phyloP scores from a whole-genome alignment of 1,140 invertebrate genomes.

The Cotesia chilonis region DNA sequence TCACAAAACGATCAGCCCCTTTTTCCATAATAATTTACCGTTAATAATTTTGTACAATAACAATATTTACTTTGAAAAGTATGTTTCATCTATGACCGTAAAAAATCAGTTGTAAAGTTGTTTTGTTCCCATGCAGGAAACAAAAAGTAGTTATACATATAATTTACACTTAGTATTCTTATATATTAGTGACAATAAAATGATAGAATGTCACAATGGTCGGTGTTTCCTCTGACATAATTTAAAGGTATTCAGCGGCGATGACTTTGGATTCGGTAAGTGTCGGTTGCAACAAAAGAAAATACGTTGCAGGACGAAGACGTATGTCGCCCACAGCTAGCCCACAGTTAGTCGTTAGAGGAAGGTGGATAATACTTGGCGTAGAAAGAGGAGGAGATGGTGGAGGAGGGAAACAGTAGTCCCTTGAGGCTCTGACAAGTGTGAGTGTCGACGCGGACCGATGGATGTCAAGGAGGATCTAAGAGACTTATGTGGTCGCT shows the following conservation, averaged over 20 bases:
- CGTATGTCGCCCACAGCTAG: conserved; percentile 8
- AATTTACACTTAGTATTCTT: too few species aligned
- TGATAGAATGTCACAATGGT: not conserved
- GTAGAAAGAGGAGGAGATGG: conserved; percentile 7
- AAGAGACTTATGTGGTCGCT: conserved; percentile 3
- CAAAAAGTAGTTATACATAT: too few species aligned
- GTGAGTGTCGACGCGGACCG: conserved; percentile 18
- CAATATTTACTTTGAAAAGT: too few species aligned
- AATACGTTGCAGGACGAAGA: conserved; percentile 3
- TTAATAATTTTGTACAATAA: too few species aligned
- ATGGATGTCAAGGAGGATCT: not conserved
- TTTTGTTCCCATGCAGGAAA: too few species aligned
- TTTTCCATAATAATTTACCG: too few species aligned
- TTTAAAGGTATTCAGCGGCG: not conserved
- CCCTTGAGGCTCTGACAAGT: not conserved
- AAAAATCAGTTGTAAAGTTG: too few species aligned
- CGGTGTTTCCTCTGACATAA: conserved; percentile 3
- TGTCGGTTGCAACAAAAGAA: conserved; percentile 11
- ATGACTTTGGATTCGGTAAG: conserved; percentile 3
- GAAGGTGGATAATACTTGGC: not conserved
- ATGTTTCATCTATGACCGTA: too few species aligned
- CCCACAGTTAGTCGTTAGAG: conserved; percentile 8
- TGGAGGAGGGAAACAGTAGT: conserved; percentile 17
- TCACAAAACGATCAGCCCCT: too few species aligned
- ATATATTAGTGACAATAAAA: too few species aligned